A percentile compares a stretch with the other conserved stretches of the same genome.
Evolutionary conservation across 1,140 invertebrate genomes (phyloP).

Genomic region (Agrilus planipennis): DNA sequence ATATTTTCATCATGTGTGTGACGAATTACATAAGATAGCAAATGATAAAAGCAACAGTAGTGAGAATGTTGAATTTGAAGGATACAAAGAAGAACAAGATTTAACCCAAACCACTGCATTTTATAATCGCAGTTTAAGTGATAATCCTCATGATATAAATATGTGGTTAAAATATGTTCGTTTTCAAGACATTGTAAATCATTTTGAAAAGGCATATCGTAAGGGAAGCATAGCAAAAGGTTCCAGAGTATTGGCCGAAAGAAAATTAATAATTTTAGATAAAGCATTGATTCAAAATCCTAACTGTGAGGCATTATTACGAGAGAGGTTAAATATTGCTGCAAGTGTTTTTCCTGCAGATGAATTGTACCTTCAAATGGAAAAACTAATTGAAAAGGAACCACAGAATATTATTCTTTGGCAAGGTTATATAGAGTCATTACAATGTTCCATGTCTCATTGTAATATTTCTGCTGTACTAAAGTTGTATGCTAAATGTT

Average conservation of each 20-base stretch:
- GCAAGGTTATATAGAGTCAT: slow-evolving; percentile 44
- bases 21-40: slow-evolving; percentile 21
- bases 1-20: slow-evolving; percentile 30
- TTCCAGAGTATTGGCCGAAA: slow-evolving; percentile 34
- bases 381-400: slow-evolving; percentile 37
- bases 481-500: slow-evolving; percentile 41
- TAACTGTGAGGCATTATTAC: slow-evolving; percentile 35
- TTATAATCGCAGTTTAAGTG: slow-evolving; percentile 39
- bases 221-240: slow-evolving; percentile 34
- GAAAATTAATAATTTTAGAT: slow-evolving; percentile 44
- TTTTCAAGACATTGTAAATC: slow-evolving; percentile 39
- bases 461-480: slow-evolving; percentile 45
- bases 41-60: slow-evolving; percentile 18
- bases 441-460: slow-evolving; percentile 46
- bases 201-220: slow-evolving; percentile 33
- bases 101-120: slow-evolving; percentile 35
- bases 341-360: slow-evolving; percentile 41
- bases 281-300: slow-evolving; percentile 41
- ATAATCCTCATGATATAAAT: slow-evolving; percentile 39
- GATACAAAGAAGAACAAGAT: slow-evolving; percentile 34
- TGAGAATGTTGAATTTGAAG: slow-evolving; percentile 19
- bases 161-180: slow-evolving; percentile 44
- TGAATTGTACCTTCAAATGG: slow-evolving; percentile 37
- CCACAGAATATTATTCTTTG: slow-evolving; percentile 43
- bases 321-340: slow-evolving; percentile 38